A percentile compares a stretch with the other conserved stretches of the same genome.
phyloP scores from a whole-genome alignment of 2,888 invertebrate species.

The Cyaniris semiargus region DNA sequence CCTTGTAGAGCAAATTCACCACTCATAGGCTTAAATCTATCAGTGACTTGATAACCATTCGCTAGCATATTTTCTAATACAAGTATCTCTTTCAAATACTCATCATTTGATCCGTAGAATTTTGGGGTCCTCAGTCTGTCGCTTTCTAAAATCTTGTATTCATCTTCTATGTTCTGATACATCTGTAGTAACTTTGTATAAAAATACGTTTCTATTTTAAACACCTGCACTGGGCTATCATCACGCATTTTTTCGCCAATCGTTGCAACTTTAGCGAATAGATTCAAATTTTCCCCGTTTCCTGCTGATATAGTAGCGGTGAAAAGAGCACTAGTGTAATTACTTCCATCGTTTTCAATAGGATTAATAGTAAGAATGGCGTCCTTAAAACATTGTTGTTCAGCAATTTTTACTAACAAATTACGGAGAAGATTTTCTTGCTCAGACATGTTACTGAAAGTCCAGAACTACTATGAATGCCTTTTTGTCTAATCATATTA shows the following conservation, averaged over 20 bases:
- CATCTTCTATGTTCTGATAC: constrained; percentile 41
- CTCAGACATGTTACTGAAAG: constrained; percentile 14
- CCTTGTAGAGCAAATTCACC: constrained; percentile 49
- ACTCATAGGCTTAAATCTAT: constrained; percentile 49
- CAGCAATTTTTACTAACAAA: constrained; percentile 8
- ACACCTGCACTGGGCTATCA: constrained; percentile 32
- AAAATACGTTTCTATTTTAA: constrained; percentile 40
- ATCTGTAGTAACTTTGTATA: constrained; percentile 41
- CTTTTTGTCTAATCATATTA: neutral
- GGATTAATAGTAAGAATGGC: constrained; percentile 16
- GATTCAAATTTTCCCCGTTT: neutral
- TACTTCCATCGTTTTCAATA: constrained; percentile 37
- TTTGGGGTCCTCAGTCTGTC: constrained; percentile 44
- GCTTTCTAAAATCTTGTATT: constrained; percentile 40
- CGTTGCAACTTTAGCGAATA: constrained; percentile 35
- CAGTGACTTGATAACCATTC: constrained; percentile 47
- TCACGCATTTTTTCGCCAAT: constrained; percentile 38
- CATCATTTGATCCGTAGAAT: constrained; percentile 46
- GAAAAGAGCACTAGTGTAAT: constrained; percentile 21
- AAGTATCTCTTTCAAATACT: constrained; percentile 48
- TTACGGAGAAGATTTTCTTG: neutral
- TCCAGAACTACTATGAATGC: neutral
- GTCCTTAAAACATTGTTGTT: neutral
- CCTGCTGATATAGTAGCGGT: neutral
- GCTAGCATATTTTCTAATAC: constrained; percentile 50